Percentiles rank a stretch among this genome's conserved stretches.
These are phyloP conservation scores for Odocoileus hemionus DNA, from an alignment of 2,113 vertebrate genomes.

Conservation along the genomic window DNA sequence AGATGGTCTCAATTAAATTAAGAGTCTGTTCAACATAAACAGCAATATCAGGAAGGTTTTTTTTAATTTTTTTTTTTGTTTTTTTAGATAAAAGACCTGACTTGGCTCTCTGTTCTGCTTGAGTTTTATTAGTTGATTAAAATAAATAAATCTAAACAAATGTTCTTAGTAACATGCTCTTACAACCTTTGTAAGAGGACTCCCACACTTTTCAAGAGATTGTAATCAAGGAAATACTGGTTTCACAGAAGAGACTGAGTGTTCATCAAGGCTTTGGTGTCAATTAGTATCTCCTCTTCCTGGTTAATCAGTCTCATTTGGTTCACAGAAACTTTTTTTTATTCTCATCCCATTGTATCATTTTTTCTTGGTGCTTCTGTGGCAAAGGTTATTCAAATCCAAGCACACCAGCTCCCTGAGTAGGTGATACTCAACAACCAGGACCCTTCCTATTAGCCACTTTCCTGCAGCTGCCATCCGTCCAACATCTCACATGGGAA, in stretches of 20 bases:
- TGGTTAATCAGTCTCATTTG: neutral
- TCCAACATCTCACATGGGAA: neutral
- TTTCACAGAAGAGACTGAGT: neutral
- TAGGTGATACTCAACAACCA: neutral
- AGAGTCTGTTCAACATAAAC: neutral
- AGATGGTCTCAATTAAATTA: neutral
- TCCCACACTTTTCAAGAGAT: neutral
- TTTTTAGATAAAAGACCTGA: neutral
- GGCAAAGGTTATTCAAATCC: neutral
- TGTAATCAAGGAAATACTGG: neutral
- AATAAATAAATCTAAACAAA: slow-evolving; percentile 7
- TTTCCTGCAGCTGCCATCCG: no score
- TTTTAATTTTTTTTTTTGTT: neutral
- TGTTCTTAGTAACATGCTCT: neutral
- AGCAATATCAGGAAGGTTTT: neutral
- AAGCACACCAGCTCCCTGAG: neutral
- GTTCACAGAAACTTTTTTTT: neutral
- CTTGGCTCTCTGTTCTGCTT: neutral
- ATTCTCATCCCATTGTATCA: neutral
- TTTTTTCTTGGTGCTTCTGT: neutral
- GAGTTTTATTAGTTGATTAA: slow-evolving; percentile 13
- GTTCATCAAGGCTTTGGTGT: neutral
- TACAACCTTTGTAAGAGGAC: neutral
- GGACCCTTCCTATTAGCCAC: no score
- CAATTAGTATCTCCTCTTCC: neutral